phyloP scores from a whole-genome alignment of 2,113 vertebrate species.

The Aldabrachelys gigantea region DNA sequence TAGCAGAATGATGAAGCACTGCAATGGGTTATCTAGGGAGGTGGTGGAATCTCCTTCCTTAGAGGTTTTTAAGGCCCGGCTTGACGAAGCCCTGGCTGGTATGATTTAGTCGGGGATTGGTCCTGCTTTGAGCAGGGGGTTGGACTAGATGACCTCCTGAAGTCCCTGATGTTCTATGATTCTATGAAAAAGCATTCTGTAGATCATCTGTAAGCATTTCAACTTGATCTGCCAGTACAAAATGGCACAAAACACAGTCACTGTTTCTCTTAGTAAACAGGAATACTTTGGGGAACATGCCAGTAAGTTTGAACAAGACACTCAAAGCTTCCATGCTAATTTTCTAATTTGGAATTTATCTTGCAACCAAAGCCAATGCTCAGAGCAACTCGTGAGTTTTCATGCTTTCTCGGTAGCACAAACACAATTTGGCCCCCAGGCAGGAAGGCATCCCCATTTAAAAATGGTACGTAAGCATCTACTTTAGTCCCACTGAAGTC shows the following conservation, averaged over 20 bases:
- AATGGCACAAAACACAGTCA: slow-evolving; percentile 53
- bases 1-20: no score
- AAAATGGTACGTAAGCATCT: fast-evolving
- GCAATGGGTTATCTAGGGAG: no score
- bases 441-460: neutral
- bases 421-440: neutral
- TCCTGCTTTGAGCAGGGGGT: no score
- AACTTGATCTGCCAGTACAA: slow-evolving; percentile 42
- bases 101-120: no score
- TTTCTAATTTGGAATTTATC: slow-evolving; percentile 27
- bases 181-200: neutral
- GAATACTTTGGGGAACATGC: slow-evolving; percentile 19
- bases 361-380: slow-evolving; percentile 38
- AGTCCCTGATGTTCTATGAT: no score
- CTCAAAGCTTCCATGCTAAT: neutral
- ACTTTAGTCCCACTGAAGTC: neutral
- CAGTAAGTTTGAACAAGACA: slow-evolving; percentile 14
- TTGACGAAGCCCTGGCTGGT: no score
- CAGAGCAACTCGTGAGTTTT: neutral
- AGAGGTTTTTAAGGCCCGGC: no score
- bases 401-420: slow-evolving; percentile 11
- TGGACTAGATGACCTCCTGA: no score
- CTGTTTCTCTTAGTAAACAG: slow-evolving; percentile 19
- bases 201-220: slow-evolving; percentile 36
- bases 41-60: no score